phyloP scores from a whole-genome alignment of 2,113 vertebrate species.

The Varanus komodoensis region DNA sequence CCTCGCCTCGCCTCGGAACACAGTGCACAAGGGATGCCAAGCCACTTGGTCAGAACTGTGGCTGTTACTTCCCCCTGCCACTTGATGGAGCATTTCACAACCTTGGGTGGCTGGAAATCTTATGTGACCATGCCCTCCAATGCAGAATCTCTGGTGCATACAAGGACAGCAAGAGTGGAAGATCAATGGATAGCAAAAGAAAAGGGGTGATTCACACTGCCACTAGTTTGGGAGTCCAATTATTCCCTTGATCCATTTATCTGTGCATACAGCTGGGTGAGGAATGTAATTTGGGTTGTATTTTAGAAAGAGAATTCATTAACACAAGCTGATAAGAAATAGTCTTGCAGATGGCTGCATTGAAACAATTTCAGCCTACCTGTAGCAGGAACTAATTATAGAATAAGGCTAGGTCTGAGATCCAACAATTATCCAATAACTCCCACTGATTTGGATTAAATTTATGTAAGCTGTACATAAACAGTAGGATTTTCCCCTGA shows the following conservation, averaged over 20 bases:
- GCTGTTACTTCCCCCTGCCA: background rate
- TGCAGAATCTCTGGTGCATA: too few species aligned
- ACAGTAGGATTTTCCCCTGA: too few species aligned
- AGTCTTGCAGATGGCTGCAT: background rate
- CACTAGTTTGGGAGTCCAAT: background rate
- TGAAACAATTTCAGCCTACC: background rate
- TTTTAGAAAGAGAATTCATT: background rate
- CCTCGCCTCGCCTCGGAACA: too few species aligned
- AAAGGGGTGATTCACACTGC: too few species aligned
- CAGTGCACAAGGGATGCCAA: background rate
- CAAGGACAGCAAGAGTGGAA: too few species aligned
- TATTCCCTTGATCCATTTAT: background rate
- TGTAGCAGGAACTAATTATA: background rate
- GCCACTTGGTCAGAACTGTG: background rate
- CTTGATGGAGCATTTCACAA: background rate
- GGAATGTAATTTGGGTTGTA: too few species aligned
- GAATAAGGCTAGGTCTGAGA: background rate
- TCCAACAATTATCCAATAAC: background rate
- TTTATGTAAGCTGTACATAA: background rate
- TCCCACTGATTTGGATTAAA: background rate
- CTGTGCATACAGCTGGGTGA: background rate
- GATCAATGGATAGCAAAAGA: too few species aligned
- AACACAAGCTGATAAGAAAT: background rate
- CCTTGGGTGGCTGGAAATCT: background rate
- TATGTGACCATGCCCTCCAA: background rate